Base-by-base conservation (phyloP, 2,113 vertebrate species). In the Paradisaea rubra region DNA sequence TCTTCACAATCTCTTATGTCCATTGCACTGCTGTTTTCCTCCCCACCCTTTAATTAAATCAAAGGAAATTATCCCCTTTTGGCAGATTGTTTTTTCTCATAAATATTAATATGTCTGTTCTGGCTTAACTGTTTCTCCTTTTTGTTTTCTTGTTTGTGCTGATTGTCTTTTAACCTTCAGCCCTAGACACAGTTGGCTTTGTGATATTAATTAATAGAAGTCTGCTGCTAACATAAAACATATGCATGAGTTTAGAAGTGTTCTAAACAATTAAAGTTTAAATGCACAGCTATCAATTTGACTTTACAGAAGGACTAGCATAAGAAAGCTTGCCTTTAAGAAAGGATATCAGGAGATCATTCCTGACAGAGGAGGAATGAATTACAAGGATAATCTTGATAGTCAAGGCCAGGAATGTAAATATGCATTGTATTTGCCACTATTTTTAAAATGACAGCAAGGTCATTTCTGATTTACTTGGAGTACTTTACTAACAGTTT, bases 91-190 rank as follows among this genome's bases (percentile, higher is more conserved):
- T 76, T 63, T 91, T 94, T 69, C 64, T 89, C 52, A 78, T 93
- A 63, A 82, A 91, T 89, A 94, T 83, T 92, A 42, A 87, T 70
- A 9, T 65, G 6, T 54, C 59, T 71, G 6, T 60, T 77, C 33
- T 80, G 60, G 37, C 66, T 74, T 94, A 77, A 80, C 30, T 56
- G 44, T 84, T 92, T 63, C 39, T 77, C 23, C 60, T 49, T 66
- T 83, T 45, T 73, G 45, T 71, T 71, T 94, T 66, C 63, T 87
- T 92, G 19, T 86, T 94, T 88, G 42, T 57, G 23, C 42, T 87
- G 66, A 41, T 69, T 57, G 47, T 93, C 44, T 91, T 91, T 80
- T 91, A 94, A 91, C 87, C 94, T 96, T 94, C 94, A 95, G 30
- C 21, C 78, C 52, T 65, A 33, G 42, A 73, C 18, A 45, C 13